Conservation (phyloP, 53 echinoderm and acorn worm species). For the Echinarachnius parma region DNA sequence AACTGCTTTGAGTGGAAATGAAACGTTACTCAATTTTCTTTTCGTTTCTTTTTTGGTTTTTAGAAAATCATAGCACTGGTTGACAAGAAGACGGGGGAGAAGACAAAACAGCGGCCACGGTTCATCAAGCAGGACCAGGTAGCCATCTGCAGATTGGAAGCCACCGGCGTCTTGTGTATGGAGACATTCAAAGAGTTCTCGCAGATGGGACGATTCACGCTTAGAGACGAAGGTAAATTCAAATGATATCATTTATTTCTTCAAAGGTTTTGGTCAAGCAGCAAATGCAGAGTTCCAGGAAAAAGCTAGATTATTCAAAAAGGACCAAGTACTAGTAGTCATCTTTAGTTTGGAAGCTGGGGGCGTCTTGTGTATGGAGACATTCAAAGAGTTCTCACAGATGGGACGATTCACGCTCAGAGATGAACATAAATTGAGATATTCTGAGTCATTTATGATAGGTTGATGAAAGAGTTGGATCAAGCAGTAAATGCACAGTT, state of each 20-base stretch:
- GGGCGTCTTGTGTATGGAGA: conserved; percentile 88
- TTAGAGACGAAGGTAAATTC: conserved; percentile 99
- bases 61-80: conserved; percentile 83
- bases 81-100: conserved; percentile 85
- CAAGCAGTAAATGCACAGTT: no score
- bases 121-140: conserved; percentile 99
- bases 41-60: background rate
- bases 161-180: conserved; percentile 81
- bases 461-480: no score
- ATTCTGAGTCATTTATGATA: no score
- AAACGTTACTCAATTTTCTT: no score
- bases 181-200: conserved; percentile 93
- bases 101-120: conserved; percentile 75
- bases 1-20: no score
- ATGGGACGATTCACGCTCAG: conserved; percentile 98
- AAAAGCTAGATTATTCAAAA: no score
- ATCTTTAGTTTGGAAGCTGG: conserved; percentile 75
- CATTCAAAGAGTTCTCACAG: conserved; percentile 93
- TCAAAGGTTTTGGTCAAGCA: no score
- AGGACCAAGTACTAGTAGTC: conserved; percentile 94
- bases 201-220: conserved; percentile 97
- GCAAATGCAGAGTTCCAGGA: no score
- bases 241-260: no score
- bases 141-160: conserved; percentile 79
- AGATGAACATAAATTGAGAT: conserved; percentile 99